Base-by-base conservation (phyloP, 2,113 vertebrate genomes). In the Siniperca chuatsi region DNA sequence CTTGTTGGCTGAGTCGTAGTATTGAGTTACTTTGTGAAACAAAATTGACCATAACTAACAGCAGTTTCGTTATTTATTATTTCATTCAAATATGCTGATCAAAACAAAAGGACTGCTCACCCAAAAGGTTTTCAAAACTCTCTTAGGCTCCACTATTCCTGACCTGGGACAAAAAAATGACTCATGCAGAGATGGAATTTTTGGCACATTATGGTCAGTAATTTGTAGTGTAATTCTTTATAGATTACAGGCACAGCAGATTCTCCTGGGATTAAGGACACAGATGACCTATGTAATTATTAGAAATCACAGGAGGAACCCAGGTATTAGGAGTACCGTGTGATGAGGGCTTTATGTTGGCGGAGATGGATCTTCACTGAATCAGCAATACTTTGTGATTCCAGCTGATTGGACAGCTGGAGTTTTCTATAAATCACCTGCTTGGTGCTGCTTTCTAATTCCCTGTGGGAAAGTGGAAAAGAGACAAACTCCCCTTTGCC, bases 351-450 rank as follows among this genome's bases (percentile, higher is more conserved):
- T 77, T 76, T 18, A 1, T n/a, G 46, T 75, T 42, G 35, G 82
- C 13, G 1, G 62, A 23, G 15, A 21, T 2, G 67, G 61, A 2
- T 57, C 75, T 64, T 37, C 0, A 6, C 72, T 69, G 68, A 25
- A 52, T 46, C 79, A 65, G 85, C 73, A 72, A 13, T 2, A 85
- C 37, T 72, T 69, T 72, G 48, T 73, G 62, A 79, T 69, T 71
- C 48, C 46, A 21, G 74, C 66, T 70, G 68, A 86, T 84, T 35
- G 76, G 16, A 75, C 78, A 87, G 75, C 78, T 89, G 80, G 46
- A 52, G 55, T 37, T 86, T 82, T 60, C 68, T 11, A 75, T 58
- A 70, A 78, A 86, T 84, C 75, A 44, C 69, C 42, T 8, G 55
- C 61, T 29, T 69, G 33, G 35, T 44, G 37, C 80, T 75, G 78